A percentile compares a stretch with the other conserved stretches of the same genome.
phyloP scores from a whole-genome alignment of 2,888 invertebrate genomes.

The Lochmaea capreae region DNA sequence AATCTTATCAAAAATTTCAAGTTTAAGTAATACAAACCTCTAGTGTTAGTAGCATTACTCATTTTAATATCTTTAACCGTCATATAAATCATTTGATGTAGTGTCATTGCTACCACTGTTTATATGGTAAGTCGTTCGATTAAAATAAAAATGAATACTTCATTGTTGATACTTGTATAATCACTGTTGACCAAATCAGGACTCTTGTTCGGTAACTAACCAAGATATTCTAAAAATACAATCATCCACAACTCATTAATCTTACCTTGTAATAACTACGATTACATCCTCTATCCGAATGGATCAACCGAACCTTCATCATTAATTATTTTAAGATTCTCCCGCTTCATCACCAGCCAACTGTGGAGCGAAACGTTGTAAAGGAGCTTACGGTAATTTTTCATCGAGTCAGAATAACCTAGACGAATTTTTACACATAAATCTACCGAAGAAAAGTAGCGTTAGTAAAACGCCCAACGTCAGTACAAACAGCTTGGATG shows the following conservation, averaged over 20 bases:
- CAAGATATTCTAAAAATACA: too few species aligned
- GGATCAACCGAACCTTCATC: too few species aligned
- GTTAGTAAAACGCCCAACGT: background rate
- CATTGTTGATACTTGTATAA: background rate
- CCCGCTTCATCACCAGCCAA: background rate
- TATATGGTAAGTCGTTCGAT: too few species aligned
- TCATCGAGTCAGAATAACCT: conserved; percentile 12
- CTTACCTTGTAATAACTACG: too few species aligned
- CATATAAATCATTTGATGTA: too few species aligned
- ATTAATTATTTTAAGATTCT: background rate
- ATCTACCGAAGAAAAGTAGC: background rate
- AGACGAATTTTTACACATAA: background rate
- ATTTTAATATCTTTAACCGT: too few species aligned
- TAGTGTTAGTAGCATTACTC: too few species aligned
- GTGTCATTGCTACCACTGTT: too few species aligned
- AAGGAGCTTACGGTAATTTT: conserved; percentile 7
- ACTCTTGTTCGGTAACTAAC: too few species aligned
- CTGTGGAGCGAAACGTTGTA: conserved; percentile 3
- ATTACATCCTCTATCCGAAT: too few species aligned
- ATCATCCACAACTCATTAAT: too few species aligned
- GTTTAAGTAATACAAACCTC: background rate
- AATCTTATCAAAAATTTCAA: background rate
- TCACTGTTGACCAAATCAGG: too few species aligned
- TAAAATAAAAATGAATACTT: background rate
- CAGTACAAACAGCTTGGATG: conserved; percentile 1